These are phyloP conservation scores for Athene noctua DNA, from an alignment of 2,113 vertebrate genomes.

Conservation along the genomic window DNA sequence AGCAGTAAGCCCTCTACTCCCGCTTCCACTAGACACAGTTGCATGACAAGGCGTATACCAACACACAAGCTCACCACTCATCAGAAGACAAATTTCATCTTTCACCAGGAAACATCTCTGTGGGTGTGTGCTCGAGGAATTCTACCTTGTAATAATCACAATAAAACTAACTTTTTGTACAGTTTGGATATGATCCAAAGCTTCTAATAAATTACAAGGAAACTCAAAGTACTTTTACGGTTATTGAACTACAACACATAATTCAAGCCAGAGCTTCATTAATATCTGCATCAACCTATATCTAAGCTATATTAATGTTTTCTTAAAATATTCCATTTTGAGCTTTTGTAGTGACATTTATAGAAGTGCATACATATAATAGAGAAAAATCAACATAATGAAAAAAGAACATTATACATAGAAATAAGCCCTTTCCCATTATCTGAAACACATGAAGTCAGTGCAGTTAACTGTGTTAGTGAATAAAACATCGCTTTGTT, in stretches of 20 bases:
- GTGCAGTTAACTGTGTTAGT: neutral
- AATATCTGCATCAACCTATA: neutral
- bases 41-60: neutral
- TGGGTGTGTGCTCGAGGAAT: neutral
- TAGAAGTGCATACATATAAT: neutral
- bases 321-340: neutral
- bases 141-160: neutral
- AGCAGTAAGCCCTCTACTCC: neutral
- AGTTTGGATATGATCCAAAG: neutral
- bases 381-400: neutral
- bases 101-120: neutral
- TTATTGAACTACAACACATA: neutral
- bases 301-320: neutral
- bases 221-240: neutral
- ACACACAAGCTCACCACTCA: rapidly evolving
- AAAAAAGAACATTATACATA: neutral
- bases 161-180: neutral
- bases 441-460: neutral
- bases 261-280: neutral
- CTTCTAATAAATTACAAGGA: neutral
- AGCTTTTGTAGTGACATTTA: neutral
- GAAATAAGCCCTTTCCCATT: neutral
- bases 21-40: neutral
- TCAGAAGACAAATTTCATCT: neutral
- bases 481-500: neutral